Percentiles rank a stretch among this genome's conserved stretches.
Conservation (phyloP, 1,140 invertebrate species). For the Matsumurasca onukii region DNA sequence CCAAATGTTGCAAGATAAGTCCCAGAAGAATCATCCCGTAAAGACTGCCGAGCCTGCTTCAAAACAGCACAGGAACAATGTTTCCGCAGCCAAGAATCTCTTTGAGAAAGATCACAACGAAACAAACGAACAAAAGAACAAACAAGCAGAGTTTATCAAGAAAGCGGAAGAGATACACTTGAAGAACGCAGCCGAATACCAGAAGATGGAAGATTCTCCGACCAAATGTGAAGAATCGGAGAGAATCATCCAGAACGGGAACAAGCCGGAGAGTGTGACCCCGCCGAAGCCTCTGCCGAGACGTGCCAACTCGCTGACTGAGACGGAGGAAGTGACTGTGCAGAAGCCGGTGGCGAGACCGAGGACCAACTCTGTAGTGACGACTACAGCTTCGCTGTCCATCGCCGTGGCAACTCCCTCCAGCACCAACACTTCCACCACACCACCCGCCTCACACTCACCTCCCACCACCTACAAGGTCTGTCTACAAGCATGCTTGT, state of each 20-base stretch:
- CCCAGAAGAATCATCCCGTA: slow-evolving; percentile 28
- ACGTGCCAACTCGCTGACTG: slow-evolving; percentile 62
- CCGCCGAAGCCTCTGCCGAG: slow-evolving; percentile 75
- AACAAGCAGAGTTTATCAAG: slow-evolving; percentile 26
- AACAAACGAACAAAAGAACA: slow-evolving; percentile 41
- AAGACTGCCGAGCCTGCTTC: slow-evolving; percentile 29
- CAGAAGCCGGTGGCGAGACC: slow-evolving; percentile 73
- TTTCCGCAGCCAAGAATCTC: slow-evolving; percentile 30
- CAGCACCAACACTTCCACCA: slow-evolving; percentile 32
- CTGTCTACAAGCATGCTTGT: too few species aligned
- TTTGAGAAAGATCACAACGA: slow-evolving; percentile 38
- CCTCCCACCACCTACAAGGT: slow-evolving; percentile 24
- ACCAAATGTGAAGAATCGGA: slow-evolving; percentile 3
- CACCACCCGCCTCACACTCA: slow-evolving; percentile 25
- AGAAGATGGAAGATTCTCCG: slow-evolving; percentile 42
- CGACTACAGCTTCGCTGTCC: slow-evolving; percentile 1
- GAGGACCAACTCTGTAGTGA: slow-evolving; percentile 37
- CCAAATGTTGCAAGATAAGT: slow-evolving; percentile 40
- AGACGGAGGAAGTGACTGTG: slow-evolving; percentile 48
- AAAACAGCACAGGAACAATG: slow-evolving; percentile 36
- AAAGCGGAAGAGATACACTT: slow-evolving; percentile 39
- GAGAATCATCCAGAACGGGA: slow-evolving; percentile 42
- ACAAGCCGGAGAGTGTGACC: slow-evolving; percentile 30
- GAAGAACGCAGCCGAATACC: slow-evolving; percentile 40
- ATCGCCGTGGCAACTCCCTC: slow-evolving; percentile 6